Conservation (phyloP, 2,113 vertebrate species). For the Cyprinus carpio region DNA sequence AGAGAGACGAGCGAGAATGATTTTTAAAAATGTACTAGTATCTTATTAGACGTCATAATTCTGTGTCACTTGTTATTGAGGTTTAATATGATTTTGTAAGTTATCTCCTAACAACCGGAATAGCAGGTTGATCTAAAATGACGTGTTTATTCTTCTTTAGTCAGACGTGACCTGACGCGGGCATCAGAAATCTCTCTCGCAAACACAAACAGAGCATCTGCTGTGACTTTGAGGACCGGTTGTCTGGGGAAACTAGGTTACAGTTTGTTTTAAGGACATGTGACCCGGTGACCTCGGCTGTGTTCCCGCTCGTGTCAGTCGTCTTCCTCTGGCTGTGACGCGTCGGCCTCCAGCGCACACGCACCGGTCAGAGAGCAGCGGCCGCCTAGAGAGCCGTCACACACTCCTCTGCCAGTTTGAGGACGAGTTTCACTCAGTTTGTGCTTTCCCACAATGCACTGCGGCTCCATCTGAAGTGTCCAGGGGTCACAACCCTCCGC, state of each 20-base stretch:
- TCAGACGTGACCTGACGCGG: not conserved
- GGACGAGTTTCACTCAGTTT: not conserved
- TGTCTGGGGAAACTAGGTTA: constrained; percentile 71
- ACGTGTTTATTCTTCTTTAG: not conserved
- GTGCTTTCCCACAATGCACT: constrained; percentile 9
- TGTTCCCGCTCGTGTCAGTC: constrained; percentile 62
- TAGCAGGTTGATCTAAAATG: not conserved
- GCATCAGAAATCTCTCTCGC: not conserved
- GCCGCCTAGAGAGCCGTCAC: constrained; percentile 63
- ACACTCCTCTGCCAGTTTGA: not conserved
- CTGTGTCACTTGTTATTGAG: too few relatives aligned
- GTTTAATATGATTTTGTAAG: not conserved
- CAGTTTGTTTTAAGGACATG: constrained; percentile 75
- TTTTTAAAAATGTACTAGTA: too few relatives aligned
- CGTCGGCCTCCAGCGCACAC: constrained; percentile 56
- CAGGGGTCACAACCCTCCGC: constrained; percentile 21
- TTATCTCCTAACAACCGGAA: not conserved
- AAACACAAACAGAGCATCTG: not conserved
- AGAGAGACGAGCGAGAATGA: too few relatives aligned
- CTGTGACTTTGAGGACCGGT: constrained; percentile 9
- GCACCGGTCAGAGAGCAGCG: constrained; percentile 68
- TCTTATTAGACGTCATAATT: too few relatives aligned
- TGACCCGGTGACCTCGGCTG: constrained; percentile 69
- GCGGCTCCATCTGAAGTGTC: not conserved
- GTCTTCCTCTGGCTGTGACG: constrained; percentile 7